Conservation (phyloP, 1,140 invertebrate genomes). For the Caenorhabditis latens region DNA sequence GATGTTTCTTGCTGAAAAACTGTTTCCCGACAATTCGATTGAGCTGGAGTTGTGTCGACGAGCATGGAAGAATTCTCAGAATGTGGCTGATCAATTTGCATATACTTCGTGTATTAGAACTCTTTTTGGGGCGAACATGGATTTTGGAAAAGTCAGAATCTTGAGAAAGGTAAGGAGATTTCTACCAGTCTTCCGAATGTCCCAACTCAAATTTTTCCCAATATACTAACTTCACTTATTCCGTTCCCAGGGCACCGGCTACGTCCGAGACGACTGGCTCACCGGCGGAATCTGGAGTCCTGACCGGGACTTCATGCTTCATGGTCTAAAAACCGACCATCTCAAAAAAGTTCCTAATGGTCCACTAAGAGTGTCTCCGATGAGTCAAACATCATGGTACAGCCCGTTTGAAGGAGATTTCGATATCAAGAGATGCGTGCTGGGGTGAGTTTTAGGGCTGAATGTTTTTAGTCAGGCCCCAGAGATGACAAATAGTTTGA, state of each 20-base stretch:
- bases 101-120: not conserved
- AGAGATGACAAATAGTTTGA: too few relatives aligned
- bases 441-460: constrained; percentile 4
- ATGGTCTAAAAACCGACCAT: not conserved
- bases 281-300: constrained; percentile 22
- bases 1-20: constrained; percentile 25
- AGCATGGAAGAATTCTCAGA: not conserved
- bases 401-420: constrained; percentile 12
- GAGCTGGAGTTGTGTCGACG: not conserved
- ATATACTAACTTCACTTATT: too few relatives aligned
- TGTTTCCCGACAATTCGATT: not conserved
- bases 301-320: constrained; percentile 51
- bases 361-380: not conserved
- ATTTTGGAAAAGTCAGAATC: constrained; percentile 13
- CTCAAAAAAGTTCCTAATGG: not conserved
- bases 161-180: constrained; percentile 14
- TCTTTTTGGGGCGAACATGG: not conserved
- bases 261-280: constrained; percentile 29
- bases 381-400: constrained; percentile 2
- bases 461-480: too few relatives aligned
- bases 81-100: not conserved
- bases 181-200: too few relatives aligned
- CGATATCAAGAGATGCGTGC: not conserved
- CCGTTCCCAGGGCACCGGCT: constrained; percentile 23
- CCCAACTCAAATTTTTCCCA: too few relatives aligned